Evolutionary conservation across 1,140 invertebrate species (phyloP).

Genomic region (Oncopodura yosiiana): DNA sequence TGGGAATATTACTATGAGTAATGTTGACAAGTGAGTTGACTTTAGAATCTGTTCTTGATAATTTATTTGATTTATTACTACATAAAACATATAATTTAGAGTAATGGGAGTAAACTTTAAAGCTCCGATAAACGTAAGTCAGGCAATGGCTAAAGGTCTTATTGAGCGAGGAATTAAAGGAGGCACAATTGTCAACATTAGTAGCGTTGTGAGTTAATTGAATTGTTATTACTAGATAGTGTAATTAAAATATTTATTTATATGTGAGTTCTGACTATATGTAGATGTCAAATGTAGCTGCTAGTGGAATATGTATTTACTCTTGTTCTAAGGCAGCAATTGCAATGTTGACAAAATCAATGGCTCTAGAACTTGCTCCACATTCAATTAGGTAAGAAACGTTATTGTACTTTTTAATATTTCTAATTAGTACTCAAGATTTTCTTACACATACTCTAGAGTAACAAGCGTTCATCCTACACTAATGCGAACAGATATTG

Average conservation of each 20-base stretch:
- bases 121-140: constrained; percentile 9
- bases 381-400: no score
- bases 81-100: no score
- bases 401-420: no score
- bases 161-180: background rate
- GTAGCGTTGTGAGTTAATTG: constrained; percentile 8
- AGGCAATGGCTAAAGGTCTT: constrained; percentile 7
- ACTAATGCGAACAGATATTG: no score
- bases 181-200: constrained; percentile 22
- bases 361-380: constrained; percentile 19
- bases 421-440: no score
- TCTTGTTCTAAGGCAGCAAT: constrained; percentile 17
- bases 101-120: constrained; percentile 39
- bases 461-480: no score
- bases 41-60: background rate
- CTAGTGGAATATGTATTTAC: background rate
- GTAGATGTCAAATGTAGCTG: no score
- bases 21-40: constrained; percentile 5
- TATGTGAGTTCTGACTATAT: no score
- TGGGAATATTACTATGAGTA: background rate
- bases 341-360: constrained; percentile 15
- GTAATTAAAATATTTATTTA: no score
- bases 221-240: background rate
- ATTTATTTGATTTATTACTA: no score
- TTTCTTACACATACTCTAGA: no score